Evolutionary conservation across 2,888 invertebrate species (phyloP).

Genomic region (Drosophila parthenogenetica): DNA sequence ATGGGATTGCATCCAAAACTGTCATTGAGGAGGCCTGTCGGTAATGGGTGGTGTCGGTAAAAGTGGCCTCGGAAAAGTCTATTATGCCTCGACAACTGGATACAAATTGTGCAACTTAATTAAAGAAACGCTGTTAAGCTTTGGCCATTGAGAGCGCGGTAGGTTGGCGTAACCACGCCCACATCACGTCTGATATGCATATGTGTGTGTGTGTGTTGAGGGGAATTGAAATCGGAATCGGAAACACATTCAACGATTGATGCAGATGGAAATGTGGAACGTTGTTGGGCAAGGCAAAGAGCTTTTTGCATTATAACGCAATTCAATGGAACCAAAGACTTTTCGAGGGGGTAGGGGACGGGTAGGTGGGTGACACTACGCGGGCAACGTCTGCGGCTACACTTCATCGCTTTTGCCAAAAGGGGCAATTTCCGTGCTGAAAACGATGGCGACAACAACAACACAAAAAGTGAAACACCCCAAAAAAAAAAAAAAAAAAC

Average conservation of each 20-base stretch:
- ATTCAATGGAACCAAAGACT: conserved; percentile 49
- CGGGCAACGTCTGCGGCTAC: conserved; percentile 38
- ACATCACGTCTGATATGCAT: conserved; percentile 54
- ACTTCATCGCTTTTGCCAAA: conserved; percentile 53
- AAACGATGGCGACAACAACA: conserved; percentile 55
- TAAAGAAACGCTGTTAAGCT: conserved; percentile 75
- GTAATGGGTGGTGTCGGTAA: conserved; percentile 1
- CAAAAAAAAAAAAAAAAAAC: too few species aligned
- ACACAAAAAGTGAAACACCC: conserved; percentile 71
- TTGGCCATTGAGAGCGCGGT: conserved; percentile 65
- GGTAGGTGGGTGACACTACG: conserved; percentile 5
- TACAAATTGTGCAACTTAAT: conserved; percentile 79
- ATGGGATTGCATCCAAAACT: conserved; percentile 20
- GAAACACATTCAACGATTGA: conserved; percentile 42
- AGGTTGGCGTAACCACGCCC: conserved; percentile 37
- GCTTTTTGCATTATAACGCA: conserved; percentile 62
- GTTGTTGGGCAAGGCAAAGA: conserved; percentile 33
- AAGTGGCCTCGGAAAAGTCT: conserved; percentile 48
- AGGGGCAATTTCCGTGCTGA: conserved; percentile 67
- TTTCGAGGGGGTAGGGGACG: not conserved
- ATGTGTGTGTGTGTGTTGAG: not conserved
- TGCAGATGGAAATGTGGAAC: conserved; percentile 8
- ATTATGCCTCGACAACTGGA: conserved; percentile 67
- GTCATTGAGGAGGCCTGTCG: conserved; percentile 18
- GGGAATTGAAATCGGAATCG: conserved; percentile 26